These are phyloP conservation scores for Trematocara macrostoma DNA, from an alignment of 2,113 vertebrate species.

Conservation along the genomic window DNA sequence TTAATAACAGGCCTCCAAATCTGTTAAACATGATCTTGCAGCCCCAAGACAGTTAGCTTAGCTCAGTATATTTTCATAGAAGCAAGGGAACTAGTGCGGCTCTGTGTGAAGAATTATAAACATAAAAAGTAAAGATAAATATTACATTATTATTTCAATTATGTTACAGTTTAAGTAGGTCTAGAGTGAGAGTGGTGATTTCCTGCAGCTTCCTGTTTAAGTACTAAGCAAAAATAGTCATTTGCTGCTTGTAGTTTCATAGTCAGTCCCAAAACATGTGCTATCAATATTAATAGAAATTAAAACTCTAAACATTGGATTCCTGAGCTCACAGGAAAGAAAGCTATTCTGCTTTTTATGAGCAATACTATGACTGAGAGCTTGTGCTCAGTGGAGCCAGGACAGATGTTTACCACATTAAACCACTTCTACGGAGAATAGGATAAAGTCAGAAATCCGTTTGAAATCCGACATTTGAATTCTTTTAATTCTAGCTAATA, in stretches of 20 bases:
- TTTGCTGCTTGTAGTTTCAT: background rate
- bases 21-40: background rate
- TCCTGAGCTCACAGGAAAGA: background rate
- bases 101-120: background rate
- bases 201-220: background rate
- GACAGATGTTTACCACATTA: constrained; percentile 30
- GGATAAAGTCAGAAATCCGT: constrained; percentile 13
- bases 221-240: background rate
- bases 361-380: background rate
- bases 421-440: constrained; percentile 11
- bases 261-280: background rate
- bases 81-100: background rate
- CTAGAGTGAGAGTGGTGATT: background rate
- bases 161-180: background rate
- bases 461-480: background rate
- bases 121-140: background rate
- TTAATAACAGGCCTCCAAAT: background rate
- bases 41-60: background rate
- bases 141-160: background rate
- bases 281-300: background rate
- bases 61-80: background rate
- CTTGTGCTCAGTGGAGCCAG: background rate
- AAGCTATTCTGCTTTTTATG: background rate
- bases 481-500: constrained; percentile 19
- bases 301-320: background rate